Evolutionary conservation across 2,888 invertebrate genomes (phyloP).

Genomic region (Sthenelais limicola): DNA sequence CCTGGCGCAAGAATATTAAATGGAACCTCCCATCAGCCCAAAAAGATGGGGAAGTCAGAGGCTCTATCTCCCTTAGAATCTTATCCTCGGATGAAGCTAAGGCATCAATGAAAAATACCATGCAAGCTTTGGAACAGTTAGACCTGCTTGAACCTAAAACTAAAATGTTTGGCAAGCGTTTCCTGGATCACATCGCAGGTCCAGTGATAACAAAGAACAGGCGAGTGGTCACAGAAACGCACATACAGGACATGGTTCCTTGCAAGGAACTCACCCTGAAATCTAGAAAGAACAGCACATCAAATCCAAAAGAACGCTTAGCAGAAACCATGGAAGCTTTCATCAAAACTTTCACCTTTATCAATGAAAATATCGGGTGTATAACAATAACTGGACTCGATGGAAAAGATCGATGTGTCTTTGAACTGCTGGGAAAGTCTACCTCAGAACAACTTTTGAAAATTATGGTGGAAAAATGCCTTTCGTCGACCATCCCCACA

Average conservation of each 20-base stretch:
- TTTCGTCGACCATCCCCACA: constrained; percentile 84
- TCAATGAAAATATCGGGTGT: constrained; percentile 76
- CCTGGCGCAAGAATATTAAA: constrained; percentile 63
- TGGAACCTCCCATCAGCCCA: constrained; percentile 51
- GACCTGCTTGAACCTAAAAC: constrained; percentile 74
- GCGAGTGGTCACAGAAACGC: constrained; percentile 65
- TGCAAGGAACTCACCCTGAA: constrained; percentile 2
- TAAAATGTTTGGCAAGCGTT: constrained; percentile 76
- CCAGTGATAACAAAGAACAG: constrained; percentile 73
- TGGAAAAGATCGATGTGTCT: constrained; percentile 24
- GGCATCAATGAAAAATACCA: constrained; percentile 53
- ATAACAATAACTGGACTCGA: constrained; percentile 71
- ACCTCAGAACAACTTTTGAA: constrained; percentile 75
- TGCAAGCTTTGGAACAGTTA: constrained; percentile 61
- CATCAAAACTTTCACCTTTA: constrained; percentile 74
- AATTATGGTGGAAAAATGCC: constrained; percentile 81
- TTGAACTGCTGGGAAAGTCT: constrained; percentile 39
- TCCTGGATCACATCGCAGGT: constrained; percentile 77
- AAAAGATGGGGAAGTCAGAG: background rate
- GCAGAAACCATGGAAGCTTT: constrained; percentile 2
- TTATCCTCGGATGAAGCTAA: constrained; percentile 44
- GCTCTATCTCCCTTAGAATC: background rate
- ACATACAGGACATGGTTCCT: background rate
- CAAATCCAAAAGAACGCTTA: background rate
- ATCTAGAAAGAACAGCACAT: constrained; percentile 1